Percentiles rank a stretch among this genome's conserved stretches.
These are phyloP conservation scores for Proterorhinus semilunaris DNA, from an alignment of 2,113 vertebrate species.

Conservation along the genomic window DNA sequence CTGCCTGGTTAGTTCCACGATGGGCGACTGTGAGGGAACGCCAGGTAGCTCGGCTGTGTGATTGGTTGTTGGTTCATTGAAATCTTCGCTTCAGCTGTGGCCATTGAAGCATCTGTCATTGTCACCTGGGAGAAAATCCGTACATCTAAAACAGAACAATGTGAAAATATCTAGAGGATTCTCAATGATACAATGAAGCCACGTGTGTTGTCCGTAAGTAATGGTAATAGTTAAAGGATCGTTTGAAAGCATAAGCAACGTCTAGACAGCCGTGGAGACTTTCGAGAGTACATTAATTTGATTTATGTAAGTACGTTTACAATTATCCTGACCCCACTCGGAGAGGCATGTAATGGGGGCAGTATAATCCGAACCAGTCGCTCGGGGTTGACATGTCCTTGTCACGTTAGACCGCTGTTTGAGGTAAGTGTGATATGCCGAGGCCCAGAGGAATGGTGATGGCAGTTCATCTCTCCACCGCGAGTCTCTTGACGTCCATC, in stretches of 20 bases:
- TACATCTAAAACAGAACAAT: no score
- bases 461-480: conserved; percentile 17
- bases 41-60: no score
- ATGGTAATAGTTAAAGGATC: not conserved
- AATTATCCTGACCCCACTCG: conserved; percentile 14
- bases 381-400: conserved; percentile 52
- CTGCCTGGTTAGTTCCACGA: no score
- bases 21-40: no score
- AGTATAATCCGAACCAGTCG: conserved; percentile 25
- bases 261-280: not conserved
- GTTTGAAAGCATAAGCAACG: not conserved
- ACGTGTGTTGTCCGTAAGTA: no score
- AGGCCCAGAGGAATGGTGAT: conserved; percentile 36
- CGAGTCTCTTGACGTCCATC: conserved; percentile 43
- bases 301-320: conserved; percentile 3
- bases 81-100: no score
- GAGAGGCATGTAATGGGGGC: conserved; percentile 20
- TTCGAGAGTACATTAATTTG: not conserved
- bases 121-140: no score
- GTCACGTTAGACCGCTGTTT: conserved; percentile 39
- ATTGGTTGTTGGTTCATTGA: no score
- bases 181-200: no score
- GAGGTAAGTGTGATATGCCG: conserved; percentile 50
- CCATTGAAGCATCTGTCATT: no score
- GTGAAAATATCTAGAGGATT: no score